Evolutionary conservation across 2,113 vertebrate genomes (phyloP), one percentile per base, ranked within the genome.

Genomic region (Ramphastos sulfuratus): DNA sequence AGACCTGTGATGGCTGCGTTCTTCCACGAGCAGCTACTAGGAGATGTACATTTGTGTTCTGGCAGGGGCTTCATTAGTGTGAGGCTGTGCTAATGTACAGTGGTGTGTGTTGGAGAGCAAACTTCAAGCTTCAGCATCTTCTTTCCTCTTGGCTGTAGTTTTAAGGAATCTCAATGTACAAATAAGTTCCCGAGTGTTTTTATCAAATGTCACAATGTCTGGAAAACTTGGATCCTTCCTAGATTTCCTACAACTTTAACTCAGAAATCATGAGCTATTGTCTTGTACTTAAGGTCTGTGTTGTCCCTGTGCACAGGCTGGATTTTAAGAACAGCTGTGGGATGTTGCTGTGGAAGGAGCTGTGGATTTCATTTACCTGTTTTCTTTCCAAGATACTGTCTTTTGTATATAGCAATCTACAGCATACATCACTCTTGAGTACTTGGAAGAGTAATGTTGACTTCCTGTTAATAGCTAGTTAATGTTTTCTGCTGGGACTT

Each of bases 341-440:
- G 18, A 8, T 59, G 73, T 60, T 48, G 31, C 30, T 82, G n/a
- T 46, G 35, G 25, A 56, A 24, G 60, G n/a, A 9, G 3, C 56
- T 59, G 12, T 42, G 15, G 37, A 37, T 5, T 33, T 79, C 4
- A 18, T 5, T 17, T 35, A 4, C 8, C 28, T 8, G 0, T 42
- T 89, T 67, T 42, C 30, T 82, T 60, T 60, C 12, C 12, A 64
- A 48, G 48, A 10, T 39, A 4, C 52, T 54, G 7, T 28, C 15
- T 33, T 65, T 31, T 39, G 16, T 74, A 24, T 55, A 2, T 15
- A 69, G 75, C 25, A 48, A 16, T 52, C 31, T 15, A 37, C 50
- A 61, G 9, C 12, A 7, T 27, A 19, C 6, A 4, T 35, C 8
- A 24, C 31, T 4, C 9, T 15, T 15, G 25, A 76, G 17, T 6